Base-by-base conservation (phyloP, 1,140 invertebrate genomes). In the Drosophila leontia region DNA sequence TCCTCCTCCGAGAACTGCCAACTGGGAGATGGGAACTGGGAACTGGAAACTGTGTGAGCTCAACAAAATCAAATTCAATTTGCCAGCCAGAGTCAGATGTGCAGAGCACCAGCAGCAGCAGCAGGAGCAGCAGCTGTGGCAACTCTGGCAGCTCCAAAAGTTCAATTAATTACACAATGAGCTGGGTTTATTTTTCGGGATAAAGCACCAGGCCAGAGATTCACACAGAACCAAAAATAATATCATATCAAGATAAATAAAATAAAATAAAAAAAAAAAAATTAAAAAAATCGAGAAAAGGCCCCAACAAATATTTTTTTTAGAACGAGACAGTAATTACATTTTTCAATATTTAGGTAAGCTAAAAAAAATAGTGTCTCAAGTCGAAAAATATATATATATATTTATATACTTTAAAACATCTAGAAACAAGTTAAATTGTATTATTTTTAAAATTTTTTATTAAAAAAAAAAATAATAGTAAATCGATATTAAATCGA, bases 141-240 rank as follows among this genome's bases (percentile, higher is more conserved):
- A 77, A 55, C 74, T 77, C 56, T 75, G 58, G 62, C 42, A 34
- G 41, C 60, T 32, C 42, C 34, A 17, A 41, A 48, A 67, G 44
- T 64, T 78, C 83, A 71, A 86, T 87, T 82, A 86, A 86, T 86
- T 87, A 72, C 75, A 65, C 56, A 85, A 80, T 68, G 67, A 81
- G 81, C 67, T 26, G 42, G 50, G 65, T 71, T 72, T 72, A 48
- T 45, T 71, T 72, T 59, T 35, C 51, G 39, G 8, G 44, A 56
- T 39, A 55, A 37, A 37, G 19, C 8, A 1, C 6, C 50, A 9
- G 29, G n/a, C 9, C 50, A 42, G n/a, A 15, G 13, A 56, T 11
- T 39, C 19, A 39, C 35, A 56, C 53, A 39, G 53, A 56, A n/a
- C 53, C 19, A 26, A 56, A 56, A 39, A 26, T n/a, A 39, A 39